A percentile compares a stretch with the other conserved stretches of the same genome.
Evolutionary conservation across 2,113 vertebrate species (phyloP).

Genomic region (Actinemys pallida): DNA sequence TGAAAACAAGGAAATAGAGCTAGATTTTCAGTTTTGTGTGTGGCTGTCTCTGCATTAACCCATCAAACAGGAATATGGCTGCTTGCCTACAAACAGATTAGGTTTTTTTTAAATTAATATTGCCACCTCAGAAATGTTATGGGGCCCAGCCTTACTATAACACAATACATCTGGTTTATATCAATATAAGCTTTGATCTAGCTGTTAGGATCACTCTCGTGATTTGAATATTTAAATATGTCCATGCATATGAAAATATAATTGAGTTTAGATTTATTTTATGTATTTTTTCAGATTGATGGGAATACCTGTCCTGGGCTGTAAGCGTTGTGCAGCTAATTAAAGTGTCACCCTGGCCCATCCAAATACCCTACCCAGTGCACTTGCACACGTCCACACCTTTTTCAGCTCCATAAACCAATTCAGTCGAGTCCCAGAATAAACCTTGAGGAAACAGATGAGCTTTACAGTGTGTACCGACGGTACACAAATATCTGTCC

Average conservation of each 20-base stretch:
- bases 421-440: not conserved
- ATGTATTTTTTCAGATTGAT: conserved; percentile 30
- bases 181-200: not conserved
- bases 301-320: not conserved
- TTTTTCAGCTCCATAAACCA: not conserved
- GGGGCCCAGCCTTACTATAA: conserved; percentile 26
- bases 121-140: conserved; percentile 21
- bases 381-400: not conserved
- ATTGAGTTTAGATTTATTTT: conserved; percentile 24
- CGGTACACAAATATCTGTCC: not conserved
- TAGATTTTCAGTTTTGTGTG: not conserved
- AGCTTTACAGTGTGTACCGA: not conserved
- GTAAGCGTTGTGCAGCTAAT: not conserved
- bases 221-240: conserved; percentile 20
- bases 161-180: conserved; percentile 42
- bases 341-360: conserved; percentile 12
- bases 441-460: not conserved
- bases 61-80: conserved; percentile 37
- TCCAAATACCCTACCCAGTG: not conserved
- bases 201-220: conserved; percentile 16
- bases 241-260: not conserved
- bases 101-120: conserved; percentile 23
- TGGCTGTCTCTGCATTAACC: not conserved
- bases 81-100: conserved; percentile 44
- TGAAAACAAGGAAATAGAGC: conserved; percentile 13